A percentile compares a stretch with the other conserved stretches of the same genome.
phyloP scores from a whole-genome alignment of 1,140 invertebrate genomes.

The Heliconius nattereri region DNA sequence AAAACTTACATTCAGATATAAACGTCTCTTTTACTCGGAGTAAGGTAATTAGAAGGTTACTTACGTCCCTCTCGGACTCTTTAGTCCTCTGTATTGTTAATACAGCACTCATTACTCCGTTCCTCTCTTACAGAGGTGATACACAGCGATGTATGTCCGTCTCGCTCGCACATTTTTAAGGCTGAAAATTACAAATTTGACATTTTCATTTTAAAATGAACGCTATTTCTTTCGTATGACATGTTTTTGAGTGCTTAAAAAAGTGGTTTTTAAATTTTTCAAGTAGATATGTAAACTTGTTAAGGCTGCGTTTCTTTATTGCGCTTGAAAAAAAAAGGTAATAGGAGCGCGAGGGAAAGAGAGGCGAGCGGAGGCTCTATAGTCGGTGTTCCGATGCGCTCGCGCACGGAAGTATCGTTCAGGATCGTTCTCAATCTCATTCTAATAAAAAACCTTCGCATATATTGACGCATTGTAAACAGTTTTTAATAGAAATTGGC shows the following conservation, averaged over 20 bases:
- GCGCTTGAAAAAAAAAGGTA: conserved; percentile 61
- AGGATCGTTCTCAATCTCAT: conserved; percentile 76
- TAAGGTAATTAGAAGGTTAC: conserved; percentile 69
- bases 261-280: conserved; percentile 57
- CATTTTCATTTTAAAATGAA: conserved; percentile 49
- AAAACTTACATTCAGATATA: conserved; percentile 53
- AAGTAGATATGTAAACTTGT: conserved; percentile 53
- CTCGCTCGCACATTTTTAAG: conserved; percentile 50
- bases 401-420: conserved; percentile 76
- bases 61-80: conserved; percentile 73
- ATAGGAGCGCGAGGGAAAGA: conserved; percentile 74
- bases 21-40: conserved; percentile 74
- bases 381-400: conserved; percentile 76
- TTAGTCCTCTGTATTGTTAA: conserved; percentile 58
- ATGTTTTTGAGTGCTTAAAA: conserved; percentile 56
- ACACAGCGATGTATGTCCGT: conserved; percentile 42
- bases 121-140: conserved; percentile 65
- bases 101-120: conserved; percentile 59
- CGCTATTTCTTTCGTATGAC: conserved; percentile 63
- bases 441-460: conserved; percentile 79
- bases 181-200: conserved; percentile 56
- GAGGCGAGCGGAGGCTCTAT: conserved; percentile 73
- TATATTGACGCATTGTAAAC: conserved; percentile 70
- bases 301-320: conserved; percentile 52
- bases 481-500: conserved; percentile 57